These are phyloP conservation scores for Oncopodura yosiiana DNA, from an alignment of 1,140 invertebrate genomes.

Conservation along the genomic window DNA sequence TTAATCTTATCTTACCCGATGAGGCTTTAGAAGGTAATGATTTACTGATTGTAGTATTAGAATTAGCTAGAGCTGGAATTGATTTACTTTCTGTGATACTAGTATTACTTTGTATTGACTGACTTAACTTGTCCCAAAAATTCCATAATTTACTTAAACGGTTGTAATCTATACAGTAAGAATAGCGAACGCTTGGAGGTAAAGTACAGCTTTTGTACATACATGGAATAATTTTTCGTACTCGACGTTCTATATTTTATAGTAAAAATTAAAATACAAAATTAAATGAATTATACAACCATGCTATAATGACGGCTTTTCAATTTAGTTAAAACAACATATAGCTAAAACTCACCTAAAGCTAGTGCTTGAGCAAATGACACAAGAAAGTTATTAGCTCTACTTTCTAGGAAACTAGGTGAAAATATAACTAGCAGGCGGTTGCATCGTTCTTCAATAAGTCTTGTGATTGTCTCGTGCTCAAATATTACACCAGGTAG, in stretches of 20 bases:
- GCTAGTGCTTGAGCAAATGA: constrained; percentile 61
- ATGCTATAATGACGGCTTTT: not conserved
- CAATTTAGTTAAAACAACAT: not conserved
- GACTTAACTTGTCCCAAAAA: constrained; percentile 51
- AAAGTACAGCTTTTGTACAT: constrained; percentile 48
- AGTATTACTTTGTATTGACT: constrained; percentile 41
- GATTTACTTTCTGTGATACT: not conserved
- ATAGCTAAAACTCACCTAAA: constrained; percentile 48
- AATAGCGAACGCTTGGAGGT: constrained; percentile 49
- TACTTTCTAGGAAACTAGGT: constrained; percentile 56
- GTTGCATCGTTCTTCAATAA: constrained; percentile 62
- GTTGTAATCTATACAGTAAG: constrained; percentile 48
- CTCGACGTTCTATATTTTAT: constrained; percentile 44
- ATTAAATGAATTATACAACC: not conserved
- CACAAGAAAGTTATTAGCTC: constrained; percentile 58
- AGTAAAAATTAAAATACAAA: constrained; percentile 8
- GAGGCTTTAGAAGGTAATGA: not conserved
- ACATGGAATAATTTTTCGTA: constrained; percentile 56
- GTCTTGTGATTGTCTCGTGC: constrained; percentile 56
- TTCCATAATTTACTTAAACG: constrained; percentile 46
- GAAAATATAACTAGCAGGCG: constrained; percentile 61
- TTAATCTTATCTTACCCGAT: not conserved
- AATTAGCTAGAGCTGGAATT: not conserved
- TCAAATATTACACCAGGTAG: constrained; percentile 53
- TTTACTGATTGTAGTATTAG: not conserved